A percentile compares a stretch with the other conserved stretches of the same genome.
Conservation (phyloP, 2,113 vertebrate species). For the Sula dactylatra region DNA sequence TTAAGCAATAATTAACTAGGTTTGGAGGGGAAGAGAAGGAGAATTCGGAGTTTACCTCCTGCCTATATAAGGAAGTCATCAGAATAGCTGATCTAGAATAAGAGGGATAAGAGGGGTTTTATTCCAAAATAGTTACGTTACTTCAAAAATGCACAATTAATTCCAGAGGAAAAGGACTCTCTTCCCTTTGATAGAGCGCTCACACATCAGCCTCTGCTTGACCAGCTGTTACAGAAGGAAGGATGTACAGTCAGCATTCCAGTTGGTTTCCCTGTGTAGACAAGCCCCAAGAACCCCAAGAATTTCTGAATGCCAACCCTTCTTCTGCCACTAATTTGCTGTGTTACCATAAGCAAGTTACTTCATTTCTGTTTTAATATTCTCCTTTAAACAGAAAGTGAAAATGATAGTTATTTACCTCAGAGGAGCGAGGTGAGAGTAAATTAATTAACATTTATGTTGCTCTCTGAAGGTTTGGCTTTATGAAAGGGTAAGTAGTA, state of each 20-base stretch:
- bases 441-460: conserved; percentile 18
- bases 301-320: background rate
- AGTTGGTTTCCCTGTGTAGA: background rate
- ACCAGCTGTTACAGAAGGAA: background rate
- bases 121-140: background rate
- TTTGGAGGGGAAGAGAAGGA: accelerated
- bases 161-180: background rate
- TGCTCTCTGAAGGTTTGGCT: background rate
- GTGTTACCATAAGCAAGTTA: background rate
- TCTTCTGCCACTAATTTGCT: conserved; percentile 4
- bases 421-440: background rate
- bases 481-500: background rate
- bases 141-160: background rate
- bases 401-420: conserved; percentile 10
- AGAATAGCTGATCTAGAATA: background rate
- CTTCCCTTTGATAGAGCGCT: background rate
- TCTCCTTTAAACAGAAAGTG: background rate
- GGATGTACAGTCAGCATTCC: background rate
- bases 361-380: background rate
- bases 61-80: background rate
- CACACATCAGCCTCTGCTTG: background rate
- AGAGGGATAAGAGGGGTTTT: background rate
- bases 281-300: background rate
- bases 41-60: background rate
- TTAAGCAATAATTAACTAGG: background rate